Evolutionary conservation across 2,113 vertebrate species (phyloP), one percentile per base, ranked within the genome.

Genomic region (Apus apus): DNA sequence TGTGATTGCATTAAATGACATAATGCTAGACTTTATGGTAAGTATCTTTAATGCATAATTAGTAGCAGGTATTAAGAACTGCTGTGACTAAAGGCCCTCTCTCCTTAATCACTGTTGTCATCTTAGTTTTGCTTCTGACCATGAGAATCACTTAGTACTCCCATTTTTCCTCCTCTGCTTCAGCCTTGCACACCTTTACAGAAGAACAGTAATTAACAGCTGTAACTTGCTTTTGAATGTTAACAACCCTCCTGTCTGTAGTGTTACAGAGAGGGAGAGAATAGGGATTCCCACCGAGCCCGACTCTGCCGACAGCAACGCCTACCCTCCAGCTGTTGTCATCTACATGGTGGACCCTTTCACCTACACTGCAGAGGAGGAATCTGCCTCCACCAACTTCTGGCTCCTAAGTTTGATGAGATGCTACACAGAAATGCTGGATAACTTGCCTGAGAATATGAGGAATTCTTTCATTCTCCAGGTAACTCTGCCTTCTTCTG

Each of bases 311-410:
- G 99, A 99, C 94, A 98, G 98, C 97, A 98, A 98, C 2, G 95
- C 98, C 87, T 99, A 98, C 61, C 99, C 99, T 23, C 99, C 99
- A 3, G 98, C 99, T 7, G 98, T 99, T 3, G 99, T 99, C 90
- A 98, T 99, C 93, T 99, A 99, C 95, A 98, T 99, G 96, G 98
- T 99, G 95, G 99, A 99, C 53, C 99, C 99, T 26, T 99, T 99
- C 89, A 98, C 99, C 13, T 98, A 98, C 93, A 98, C 98, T 5
- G 97, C 98, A 3, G 98, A 98, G 7, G 99, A 99, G 15, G 99
- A 99, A 68, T 98, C 98, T 51, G 98, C 98, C 85, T 97, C 98
- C 1, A 97, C 98, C 53, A 99, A 99, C 96, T 98, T 99, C 40
- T 99, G 99, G 99, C 97, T 99, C 27, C 96, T 99, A 46, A 99